Percentiles rank a stretch among this genome's conserved stretches.
Conservation (phyloP, 2,113 vertebrate species). For the Hassar affinis region DNA sequence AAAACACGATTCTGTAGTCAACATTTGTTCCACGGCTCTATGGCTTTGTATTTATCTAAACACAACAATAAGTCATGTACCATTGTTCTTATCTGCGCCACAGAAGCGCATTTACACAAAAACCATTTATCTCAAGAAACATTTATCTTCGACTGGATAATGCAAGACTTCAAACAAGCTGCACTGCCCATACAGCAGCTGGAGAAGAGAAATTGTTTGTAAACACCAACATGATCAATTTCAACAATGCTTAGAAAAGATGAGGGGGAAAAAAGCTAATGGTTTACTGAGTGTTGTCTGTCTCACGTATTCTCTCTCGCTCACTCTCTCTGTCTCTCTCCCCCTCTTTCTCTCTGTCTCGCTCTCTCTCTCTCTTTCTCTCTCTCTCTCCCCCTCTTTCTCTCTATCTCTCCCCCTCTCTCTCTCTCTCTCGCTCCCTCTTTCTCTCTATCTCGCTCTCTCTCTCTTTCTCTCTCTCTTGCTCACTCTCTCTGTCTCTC, state of each 20-base stretch:
- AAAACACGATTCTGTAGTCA: neutral
- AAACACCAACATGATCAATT: constrained; percentile 11
- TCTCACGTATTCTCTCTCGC: neutral
- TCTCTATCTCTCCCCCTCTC: too few species aligned
- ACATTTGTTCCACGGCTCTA: neutral
- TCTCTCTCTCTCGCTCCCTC: too few species aligned
- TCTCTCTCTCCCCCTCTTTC: too few species aligned
- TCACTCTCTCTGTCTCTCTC: too few species aligned
- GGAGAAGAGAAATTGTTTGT: neutral
- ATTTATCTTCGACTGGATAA: constrained; percentile 8
- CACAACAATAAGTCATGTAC: constrained; percentile 39
- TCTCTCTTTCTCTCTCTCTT: too few species aligned
- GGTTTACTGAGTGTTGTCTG: constrained; percentile 13
- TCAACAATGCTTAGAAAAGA: neutral
- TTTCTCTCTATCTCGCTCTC: too few species aligned
- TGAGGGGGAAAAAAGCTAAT: constrained; percentile 4
- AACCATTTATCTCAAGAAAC: constrained; percentile 26
- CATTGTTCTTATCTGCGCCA: constrained; percentile 41
- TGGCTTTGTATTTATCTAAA: constrained; percentile 41
- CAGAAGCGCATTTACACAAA: constrained; percentile 24
- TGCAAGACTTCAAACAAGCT: constrained; percentile 8
- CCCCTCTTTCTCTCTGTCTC: too few species aligned
- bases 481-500: too few species aligned
- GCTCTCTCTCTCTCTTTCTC: too few species aligned
- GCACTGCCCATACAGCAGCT: neutral